phyloP scores from a whole-genome alignment of 2,888 invertebrate genomes.

The Pherbina coryleti region DNA sequence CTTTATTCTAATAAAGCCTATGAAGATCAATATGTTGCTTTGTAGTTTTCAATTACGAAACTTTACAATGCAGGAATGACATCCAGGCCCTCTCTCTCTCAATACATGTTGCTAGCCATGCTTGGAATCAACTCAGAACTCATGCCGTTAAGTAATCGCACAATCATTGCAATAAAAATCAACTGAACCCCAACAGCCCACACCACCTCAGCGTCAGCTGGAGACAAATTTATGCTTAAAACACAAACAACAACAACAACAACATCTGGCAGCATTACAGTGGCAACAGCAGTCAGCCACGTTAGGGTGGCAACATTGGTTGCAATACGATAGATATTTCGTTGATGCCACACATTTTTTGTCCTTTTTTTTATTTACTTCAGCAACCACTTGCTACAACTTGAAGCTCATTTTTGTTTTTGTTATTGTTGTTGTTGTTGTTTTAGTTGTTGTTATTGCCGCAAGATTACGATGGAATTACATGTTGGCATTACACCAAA shows the following conservation, averaged over 20 bases:
- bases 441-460: neutral
- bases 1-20: neutral
- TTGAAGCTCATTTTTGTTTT: neutral
- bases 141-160: neutral
- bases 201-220: neutral
- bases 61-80: neutral
- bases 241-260: slow-evolving; percentile 5
- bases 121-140: too few relatives aligned
- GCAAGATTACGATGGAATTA: slow-evolving; percentile 33
- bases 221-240: slow-evolving; percentile 22
- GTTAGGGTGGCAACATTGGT: neutral
- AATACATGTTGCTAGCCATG: neutral
- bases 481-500: slow-evolving; percentile 34
- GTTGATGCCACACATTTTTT: slow-evolving; percentile 13
- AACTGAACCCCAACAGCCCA: neutral
- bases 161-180: slow-evolving; percentile 27
- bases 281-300: neutral
- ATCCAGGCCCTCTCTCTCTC: neutral
- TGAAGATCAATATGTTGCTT: neutral
- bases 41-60: slow-evolving; percentile 14
- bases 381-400: neutral
- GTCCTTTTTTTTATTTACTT: neutral
- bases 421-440: slow-evolving; percentile 14
- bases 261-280: neutral
- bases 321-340: slow-evolving; percentile 14